These are phyloP conservation scores for Chloroclystis v-ata DNA, from an alignment of 2,888 invertebrate species.

Conservation along the genomic window DNA sequence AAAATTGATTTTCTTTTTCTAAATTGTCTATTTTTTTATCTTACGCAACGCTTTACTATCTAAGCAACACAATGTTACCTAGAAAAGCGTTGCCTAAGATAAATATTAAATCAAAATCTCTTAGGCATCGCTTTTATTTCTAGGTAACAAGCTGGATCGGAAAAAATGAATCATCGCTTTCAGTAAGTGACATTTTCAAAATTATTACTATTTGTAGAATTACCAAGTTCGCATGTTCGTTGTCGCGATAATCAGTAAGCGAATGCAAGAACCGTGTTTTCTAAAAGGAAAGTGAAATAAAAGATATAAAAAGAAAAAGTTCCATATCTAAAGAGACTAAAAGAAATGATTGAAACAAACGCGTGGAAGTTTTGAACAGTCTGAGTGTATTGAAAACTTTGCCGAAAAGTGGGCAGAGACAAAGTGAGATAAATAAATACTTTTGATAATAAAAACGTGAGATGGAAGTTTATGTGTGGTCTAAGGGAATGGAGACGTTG, in stretches of 20 bases:
- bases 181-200: slow-evolving; percentile 14
- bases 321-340: slow-evolving; percentile 42
- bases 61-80: slow-evolving; percentile 1
- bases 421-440: slow-evolving; percentile 74
- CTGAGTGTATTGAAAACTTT: slow-evolving; percentile 76
- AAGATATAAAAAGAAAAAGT: slow-evolving; percentile 48
- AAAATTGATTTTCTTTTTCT: neutral
- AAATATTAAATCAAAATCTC: slow-evolving; percentile 1
- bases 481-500: neutral
- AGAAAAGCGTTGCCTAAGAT: slow-evolving; percentile 2
- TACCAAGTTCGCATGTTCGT: neutral
- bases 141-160: slow-evolving; percentile 23
- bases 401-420: slow-evolving; percentile 63
- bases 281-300: slow-evolving; percentile 46
- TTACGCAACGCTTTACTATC: neutral
- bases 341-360: slow-evolving; percentile 72
- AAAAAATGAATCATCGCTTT: slow-evolving; percentile 20
- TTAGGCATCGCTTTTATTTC: slow-evolving; percentile 18
- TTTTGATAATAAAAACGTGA: slow-evolving; percentile 74
- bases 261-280: slow-evolving; percentile 33
- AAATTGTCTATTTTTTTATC: neutral
- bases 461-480: slow-evolving; percentile 40
- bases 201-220: neutral
- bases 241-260: slow-evolving; percentile 12
- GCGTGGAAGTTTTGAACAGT: slow-evolving; percentile 47